A percentile compares a stretch with the other conserved stretches of the same genome.
Evolutionary conservation across 30 jellyfish, hydroid and myxozoan species (phyloP).

Genomic region (Rhopilema esculentum): DNA sequence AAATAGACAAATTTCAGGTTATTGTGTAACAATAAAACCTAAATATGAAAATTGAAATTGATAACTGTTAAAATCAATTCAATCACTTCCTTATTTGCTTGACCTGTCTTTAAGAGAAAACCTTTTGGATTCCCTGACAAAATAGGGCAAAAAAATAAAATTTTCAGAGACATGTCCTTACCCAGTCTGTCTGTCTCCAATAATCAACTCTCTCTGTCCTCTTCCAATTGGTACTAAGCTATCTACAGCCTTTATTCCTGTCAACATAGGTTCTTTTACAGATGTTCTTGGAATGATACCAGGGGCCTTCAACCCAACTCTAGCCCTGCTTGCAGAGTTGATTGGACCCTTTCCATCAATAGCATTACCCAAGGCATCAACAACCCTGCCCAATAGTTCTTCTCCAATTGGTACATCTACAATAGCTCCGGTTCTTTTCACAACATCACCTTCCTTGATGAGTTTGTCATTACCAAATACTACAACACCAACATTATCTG

Average conservation of each 20-base stretch:
- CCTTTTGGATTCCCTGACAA: too few species aligned
- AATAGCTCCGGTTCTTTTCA: conserved; percentile 98
- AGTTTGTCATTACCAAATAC: conserved; percentile 99
- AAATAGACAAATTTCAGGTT: conserved; percentile 1
- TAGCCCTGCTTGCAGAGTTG: conserved; percentile 77
- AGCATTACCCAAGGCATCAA: conserved; percentile 99
- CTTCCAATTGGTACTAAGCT: conserved; percentile 99
- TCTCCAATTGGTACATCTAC: conserved; percentile 99
- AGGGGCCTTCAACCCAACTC: conserved; percentile 99
- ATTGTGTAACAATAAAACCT: too few species aligned
- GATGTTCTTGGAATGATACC: conserved; percentile 99
- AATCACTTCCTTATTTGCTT: not conserved
- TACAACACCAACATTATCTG: conserved; percentile 99
- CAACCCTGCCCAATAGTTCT: conserved; percentile 98
- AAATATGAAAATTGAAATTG: not conserved
- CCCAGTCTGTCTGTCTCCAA: conserved; percentile 99
- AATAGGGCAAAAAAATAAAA: too few species aligned
- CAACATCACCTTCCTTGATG: conserved; percentile 99
- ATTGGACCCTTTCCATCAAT: conserved; percentile 99
- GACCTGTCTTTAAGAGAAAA: too few species aligned
- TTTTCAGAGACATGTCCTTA: not conserved
- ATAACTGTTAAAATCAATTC: not conserved
- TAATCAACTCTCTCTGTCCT: conserved; percentile 99
- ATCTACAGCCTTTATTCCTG: conserved; percentile 99
- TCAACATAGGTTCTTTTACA: conserved; percentile 99